Percentiles rank a stretch among this genome's conserved stretches.
Evolutionary conservation across 2,113 vertebrate genomes (phyloP).

Genomic region (Indri indri): DNA sequence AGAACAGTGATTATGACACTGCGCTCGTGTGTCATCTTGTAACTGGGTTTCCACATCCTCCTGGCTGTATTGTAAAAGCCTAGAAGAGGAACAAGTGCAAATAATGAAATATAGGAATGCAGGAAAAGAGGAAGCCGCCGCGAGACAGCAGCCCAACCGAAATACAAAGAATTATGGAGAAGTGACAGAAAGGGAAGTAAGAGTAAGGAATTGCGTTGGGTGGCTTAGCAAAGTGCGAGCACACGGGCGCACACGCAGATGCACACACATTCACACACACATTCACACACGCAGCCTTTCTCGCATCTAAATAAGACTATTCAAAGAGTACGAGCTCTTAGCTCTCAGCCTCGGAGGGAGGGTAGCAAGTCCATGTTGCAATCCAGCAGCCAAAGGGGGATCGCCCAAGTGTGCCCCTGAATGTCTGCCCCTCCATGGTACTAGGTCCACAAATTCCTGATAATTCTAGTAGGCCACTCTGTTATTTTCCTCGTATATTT

Average conservation of each 20-base stretch:
- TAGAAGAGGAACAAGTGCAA: conserved; percentile 95
- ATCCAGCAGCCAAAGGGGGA: accelerated
- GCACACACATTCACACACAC: background rate
- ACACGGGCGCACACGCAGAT: accelerated
- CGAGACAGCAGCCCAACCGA: conserved; percentile 89
- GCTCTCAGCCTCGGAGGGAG: accelerated
- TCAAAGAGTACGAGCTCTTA: background rate
- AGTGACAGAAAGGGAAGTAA: conserved; percentile 98
- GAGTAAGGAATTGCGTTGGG: conserved; percentile 89
- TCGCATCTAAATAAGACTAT: background rate
- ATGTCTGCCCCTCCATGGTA: accelerated
- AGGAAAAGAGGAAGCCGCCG: conserved; percentile 95
- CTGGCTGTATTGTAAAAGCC: conserved; percentile 85
- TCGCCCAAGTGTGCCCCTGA: accelerated
- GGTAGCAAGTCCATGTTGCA: accelerated
- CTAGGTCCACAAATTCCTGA: too few relatives aligned
- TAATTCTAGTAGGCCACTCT: background rate
- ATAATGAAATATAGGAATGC: conserved; percentile 96
- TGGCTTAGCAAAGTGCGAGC: background rate
- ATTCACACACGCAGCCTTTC: background rate
- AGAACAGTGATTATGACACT: conserved; percentile 78
- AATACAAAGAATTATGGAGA: conserved; percentile 96
- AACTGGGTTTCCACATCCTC: conserved; percentile 93
- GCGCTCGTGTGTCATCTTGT: conserved; percentile 87
- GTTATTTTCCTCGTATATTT: background rate